Percentiles rank a stretch among this genome's conserved stretches.
Evolutionary conservation across 2,888 invertebrate genomes (phyloP).

Genomic region (Scelioninae gen. 1): DNA sequence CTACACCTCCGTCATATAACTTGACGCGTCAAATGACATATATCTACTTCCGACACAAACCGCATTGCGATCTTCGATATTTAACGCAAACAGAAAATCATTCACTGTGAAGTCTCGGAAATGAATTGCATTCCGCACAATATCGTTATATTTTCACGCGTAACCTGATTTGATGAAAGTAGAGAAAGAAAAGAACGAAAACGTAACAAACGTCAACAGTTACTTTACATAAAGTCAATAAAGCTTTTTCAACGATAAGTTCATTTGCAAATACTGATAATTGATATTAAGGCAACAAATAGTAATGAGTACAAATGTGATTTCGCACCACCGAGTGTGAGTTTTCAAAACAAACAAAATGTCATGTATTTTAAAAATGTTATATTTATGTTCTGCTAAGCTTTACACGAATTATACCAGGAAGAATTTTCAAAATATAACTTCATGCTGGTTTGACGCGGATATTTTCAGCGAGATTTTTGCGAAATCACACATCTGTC

Average conservation of each 20-base stretch:
- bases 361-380: too few relatives aligned
- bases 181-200: neutral
- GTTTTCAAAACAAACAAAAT: too few relatives aligned
- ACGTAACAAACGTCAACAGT: neutral
- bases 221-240: neutral
- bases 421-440: constrained; percentile 26
- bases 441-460: neutral
- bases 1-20: constrained; percentile 36
- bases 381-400: neutral
- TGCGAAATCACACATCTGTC: constrained; percentile 16
- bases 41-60: constrained; percentile 46
- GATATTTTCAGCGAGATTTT: constrained; percentile 24
- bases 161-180: neutral
- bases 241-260: neutral
- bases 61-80: constrained; percentile 44
- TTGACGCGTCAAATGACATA: constrained; percentile 32
- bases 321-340: too few relatives aligned
- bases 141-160: neutral
- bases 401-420: neutral
- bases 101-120: constrained; percentile 10
- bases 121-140: constrained; percentile 35
- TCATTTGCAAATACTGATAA: neutral
- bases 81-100: constrained; percentile 40
- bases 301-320: neutral
- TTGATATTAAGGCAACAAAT: neutral